phyloP scores from a whole-genome alignment of 2,888 invertebrate genomes.

The Oscheius myriophilus region DNA sequence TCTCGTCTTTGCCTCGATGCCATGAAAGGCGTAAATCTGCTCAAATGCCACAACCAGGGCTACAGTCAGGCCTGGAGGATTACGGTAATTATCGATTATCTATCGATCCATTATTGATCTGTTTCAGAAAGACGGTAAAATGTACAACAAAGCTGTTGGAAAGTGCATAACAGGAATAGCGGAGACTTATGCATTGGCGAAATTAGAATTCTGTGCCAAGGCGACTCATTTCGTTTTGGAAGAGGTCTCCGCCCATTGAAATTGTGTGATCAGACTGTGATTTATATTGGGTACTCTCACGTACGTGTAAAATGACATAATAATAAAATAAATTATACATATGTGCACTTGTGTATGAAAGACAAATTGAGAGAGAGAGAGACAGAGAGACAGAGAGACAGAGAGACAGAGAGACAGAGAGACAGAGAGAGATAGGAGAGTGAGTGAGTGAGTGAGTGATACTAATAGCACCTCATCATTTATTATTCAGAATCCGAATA shows the following conservation, averaged over 20 bases:
- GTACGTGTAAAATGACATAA: no score
- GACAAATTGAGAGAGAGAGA: no score
- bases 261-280: no score
- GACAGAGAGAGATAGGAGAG: no score
- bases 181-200: slow-evolving; percentile 30
- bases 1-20: slow-evolving; percentile 84
- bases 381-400: no score
- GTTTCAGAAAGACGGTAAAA: slow-evolving; percentile 46
- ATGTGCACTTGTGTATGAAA: no score
- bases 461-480: no score
- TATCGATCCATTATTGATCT: no score
- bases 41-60: slow-evolving; percentile 91
- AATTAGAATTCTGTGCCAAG: slow-evolving; percentile 39
- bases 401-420: no score
- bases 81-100: slow-evolving; percentile 40
- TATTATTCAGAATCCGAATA: slow-evolving; percentile 48
- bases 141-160: slow-evolving; percentile 39
- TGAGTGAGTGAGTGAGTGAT: no score
- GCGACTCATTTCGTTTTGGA: slow-evolving; percentile 36
- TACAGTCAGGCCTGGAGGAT: slow-evolving; percentile 89
- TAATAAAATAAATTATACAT: no score
- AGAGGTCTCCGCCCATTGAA: slow-evolving; percentile 12
- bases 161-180: slow-evolving; percentile 38
- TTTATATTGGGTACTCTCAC: no score
- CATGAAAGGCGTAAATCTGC: slow-evolving; percentile 79